Percentiles rank a stretch among this genome's conserved stretches.
phyloP scores from a whole-genome alignment of 2,888 invertebrate species.

The Hydrotaea diabolus region DNA sequence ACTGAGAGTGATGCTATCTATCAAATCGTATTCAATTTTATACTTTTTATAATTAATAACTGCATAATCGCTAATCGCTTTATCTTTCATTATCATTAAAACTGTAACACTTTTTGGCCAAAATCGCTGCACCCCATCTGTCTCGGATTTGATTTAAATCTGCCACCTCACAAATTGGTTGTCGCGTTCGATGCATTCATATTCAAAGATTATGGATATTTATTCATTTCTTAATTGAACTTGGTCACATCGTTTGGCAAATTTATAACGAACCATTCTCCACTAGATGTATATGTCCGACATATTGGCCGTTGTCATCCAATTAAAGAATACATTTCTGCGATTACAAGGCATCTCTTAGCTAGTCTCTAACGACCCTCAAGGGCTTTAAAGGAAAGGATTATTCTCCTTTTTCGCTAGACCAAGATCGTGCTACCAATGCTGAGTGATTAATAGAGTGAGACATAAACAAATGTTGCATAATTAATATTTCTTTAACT shows the following conservation, averaged over 20 bases:
- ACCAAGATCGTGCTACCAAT: too few relatives aligned
- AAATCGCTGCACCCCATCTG: not conserved
- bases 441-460: too few relatives aligned
- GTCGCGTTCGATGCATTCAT: not conserved
- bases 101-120: slow-evolving; percentile 20
- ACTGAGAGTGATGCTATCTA: slow-evolving; percentile 26
- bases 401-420: too few relatives aligned
- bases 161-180: not conserved
- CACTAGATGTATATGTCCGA: too few relatives aligned
- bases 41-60: slow-evolving; percentile 21
- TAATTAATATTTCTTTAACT: too few relatives aligned
- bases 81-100: slow-evolving; percentile 9
- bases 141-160: not conserved
- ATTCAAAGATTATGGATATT: slow-evolving; percentile 22
- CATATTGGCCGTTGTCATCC: too few relatives aligned
- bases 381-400: too few relatives aligned
- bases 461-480: too few relatives aligned
- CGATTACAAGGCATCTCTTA: too few relatives aligned
- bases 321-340: too few relatives aligned
- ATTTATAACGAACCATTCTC: too few relatives aligned
- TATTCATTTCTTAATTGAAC: not conserved
- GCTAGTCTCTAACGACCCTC: too few relatives aligned
- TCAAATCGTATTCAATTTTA: slow-evolving; percentile 22
- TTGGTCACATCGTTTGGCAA: not conserved
- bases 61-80: not conserved